A percentile compares a stretch with the other conserved stretches of the same genome.
phyloP scores from a whole-genome alignment of 1,140 invertebrate species.

The Drosophila parabipectinata region DNA sequence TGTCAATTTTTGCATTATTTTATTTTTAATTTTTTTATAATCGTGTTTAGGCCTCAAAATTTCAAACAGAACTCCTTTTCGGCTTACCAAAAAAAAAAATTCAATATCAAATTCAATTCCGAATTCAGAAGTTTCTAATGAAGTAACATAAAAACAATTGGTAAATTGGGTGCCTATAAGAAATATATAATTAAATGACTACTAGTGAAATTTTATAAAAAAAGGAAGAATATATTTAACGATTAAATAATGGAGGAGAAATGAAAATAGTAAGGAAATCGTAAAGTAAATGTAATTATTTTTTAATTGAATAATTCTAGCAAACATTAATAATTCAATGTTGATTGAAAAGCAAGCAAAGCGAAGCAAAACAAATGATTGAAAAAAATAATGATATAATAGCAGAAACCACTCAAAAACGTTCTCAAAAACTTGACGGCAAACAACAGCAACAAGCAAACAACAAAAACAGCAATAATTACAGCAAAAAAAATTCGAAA shows the following conservation, averaged over 20 bases:
- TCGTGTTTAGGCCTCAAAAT: conserved; percentile 50
- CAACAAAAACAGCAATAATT: conserved; percentile 39
- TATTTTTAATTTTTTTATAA: conserved; percentile 7
- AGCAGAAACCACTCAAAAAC: conserved; percentile 82
- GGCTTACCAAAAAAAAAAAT: conserved; percentile 19
- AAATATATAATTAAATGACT: conserved; percentile 74
- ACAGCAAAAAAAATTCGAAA: conserved; percentile 61
- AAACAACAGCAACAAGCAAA: conserved; percentile 51
- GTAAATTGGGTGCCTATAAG: conserved; percentile 84
- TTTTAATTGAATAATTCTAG: conserved; percentile 59
- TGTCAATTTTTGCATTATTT: conserved; percentile 29
- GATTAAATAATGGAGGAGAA: conserved; percentile 27
- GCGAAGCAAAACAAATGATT: conserved; percentile 17
- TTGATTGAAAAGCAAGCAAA: conserved; percentile 38
- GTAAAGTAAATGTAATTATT: conserved; percentile 62
- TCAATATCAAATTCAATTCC: conserved; percentile 36
- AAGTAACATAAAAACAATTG: conserved; percentile 76
- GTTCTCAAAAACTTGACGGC: conserved; percentile 76
- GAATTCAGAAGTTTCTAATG: conserved; percentile 41
- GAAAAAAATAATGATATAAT: conserved; percentile 24
- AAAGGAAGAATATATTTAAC: conserved; percentile 67
- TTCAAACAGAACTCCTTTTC: conserved; percentile 42
- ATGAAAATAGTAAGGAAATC: conserved; percentile 58
- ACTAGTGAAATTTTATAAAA: conserved; percentile 84
- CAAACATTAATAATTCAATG: conserved; percentile 47